Evolutionary conservation across 2,113 vertebrate genomes (phyloP), one percentile per base, ranked within the genome.

Genomic region (Zosterops japonicus): DNA sequence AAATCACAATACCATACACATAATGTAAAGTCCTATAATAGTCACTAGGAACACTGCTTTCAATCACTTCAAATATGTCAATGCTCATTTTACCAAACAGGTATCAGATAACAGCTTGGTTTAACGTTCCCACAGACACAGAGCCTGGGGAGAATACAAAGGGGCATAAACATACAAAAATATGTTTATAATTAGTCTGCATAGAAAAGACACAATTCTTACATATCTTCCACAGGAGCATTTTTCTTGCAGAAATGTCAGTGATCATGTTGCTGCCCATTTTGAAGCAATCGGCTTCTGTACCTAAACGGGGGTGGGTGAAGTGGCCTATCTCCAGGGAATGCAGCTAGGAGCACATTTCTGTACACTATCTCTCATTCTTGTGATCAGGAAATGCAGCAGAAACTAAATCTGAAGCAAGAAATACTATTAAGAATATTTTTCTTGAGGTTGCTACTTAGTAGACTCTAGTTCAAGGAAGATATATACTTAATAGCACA

Each of bases 1-100:
- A 95, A 85, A 87, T 67, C 67, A 44, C 25, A 60, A 23, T 25
- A 68, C 41, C 39, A 85, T 11, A 33, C 92, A 71, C 14, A 70
- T 35, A 78, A 92, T 33, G 6, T 41, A 75, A 94, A 82, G 31
- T 89, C 83, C 49, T 87, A 75, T 33, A 44, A 63, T n/a, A 42
- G 46, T 83, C 57, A 83, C 33, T 52, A 36, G 56, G 39, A 84
- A 83, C 28, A 71, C 42, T 89, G 60, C n/a, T 91, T 95, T 89
- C 69, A 88, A 25, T 65, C 61, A 87, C 47, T 72, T 80, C 72
- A 90, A 57, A 69, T 74, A 69, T 50, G 22, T 64, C 75, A 92
- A 44, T 2, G 7, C 13, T 94, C 31, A 68, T 86, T 87, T 87
- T 83, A 77, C 67, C 50, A 75, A 86, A 49, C 3, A 74, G 11